Evolutionary conservation across 2,113 vertebrate genomes (phyloP).

Genomic region (Marcusenius ussheri): DNA sequence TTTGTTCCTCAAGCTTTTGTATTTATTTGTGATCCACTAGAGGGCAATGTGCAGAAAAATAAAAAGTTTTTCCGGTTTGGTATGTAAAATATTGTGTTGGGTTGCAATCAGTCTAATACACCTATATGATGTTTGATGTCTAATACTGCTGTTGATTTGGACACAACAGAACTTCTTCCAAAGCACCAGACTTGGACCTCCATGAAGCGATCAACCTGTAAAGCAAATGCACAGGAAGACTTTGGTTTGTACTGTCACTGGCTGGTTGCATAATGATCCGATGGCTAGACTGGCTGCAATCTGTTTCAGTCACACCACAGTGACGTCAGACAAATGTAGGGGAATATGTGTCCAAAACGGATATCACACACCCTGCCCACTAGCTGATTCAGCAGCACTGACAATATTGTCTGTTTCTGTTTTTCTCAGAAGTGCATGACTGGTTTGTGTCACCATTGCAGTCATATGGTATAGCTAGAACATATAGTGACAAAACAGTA

Average conservation of each 20-base stretch:
- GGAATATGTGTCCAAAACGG: background rate
- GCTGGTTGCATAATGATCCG: background rate
- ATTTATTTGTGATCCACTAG: background rate
- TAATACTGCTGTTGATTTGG: background rate
- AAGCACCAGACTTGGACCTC: background rate
- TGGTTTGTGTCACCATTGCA: background rate
- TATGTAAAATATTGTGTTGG: background rate
- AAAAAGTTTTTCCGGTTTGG: background rate
- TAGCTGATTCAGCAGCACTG: conserved; percentile 12
- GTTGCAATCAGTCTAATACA: background rate
- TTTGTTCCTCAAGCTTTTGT: background rate
- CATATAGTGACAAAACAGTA: background rate
- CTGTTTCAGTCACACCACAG: background rate
- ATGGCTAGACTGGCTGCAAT: background rate
- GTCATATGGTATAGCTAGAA: background rate
- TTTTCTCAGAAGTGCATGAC: background rate
- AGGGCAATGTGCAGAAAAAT: background rate
- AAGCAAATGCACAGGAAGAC: background rate
- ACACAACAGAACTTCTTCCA: background rate
- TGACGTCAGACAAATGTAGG: background rate
- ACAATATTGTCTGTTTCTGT: background rate
- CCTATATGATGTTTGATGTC: background rate
- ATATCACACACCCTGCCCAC: background rate
- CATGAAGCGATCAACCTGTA: background rate
- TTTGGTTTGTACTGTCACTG: background rate